A percentile compares a stretch with the other conserved stretches of the same genome.
Conservation (phyloP, 1,140 invertebrate genomes). For the Alviniconcha marisindica region DNA sequence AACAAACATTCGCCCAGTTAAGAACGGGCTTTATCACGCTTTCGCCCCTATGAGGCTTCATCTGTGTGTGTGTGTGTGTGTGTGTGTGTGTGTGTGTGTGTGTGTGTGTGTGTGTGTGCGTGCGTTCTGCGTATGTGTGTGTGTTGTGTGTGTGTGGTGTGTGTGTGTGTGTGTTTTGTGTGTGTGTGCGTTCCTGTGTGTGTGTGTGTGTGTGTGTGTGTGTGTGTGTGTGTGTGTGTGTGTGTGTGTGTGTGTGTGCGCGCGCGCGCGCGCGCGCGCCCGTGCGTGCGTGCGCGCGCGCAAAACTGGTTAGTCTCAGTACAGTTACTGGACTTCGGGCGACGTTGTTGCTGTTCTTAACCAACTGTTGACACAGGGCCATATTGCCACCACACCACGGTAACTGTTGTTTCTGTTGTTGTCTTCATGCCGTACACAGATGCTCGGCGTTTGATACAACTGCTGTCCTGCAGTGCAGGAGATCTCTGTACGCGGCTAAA, state of each 20-base stretch:
- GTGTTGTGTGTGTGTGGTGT: constrained; percentile 27
- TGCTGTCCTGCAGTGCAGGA: neutral
- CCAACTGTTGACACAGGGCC: neutral
- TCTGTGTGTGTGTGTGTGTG: constrained; percentile 19
- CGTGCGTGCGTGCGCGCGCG: constrained; percentile 9
- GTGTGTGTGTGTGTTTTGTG: constrained; percentile 1
- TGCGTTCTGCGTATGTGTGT: neutral
- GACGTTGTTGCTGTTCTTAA: too few relatives aligned
- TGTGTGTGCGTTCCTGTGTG: neutral
- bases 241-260: neutral
- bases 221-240: neutral
- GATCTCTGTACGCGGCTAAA: too few relatives aligned
- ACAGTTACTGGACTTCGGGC: too few relatives aligned
- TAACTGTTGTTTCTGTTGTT: neutral
- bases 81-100: constrained; percentile 25
- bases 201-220: too few relatives aligned
- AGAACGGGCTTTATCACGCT: neutral
- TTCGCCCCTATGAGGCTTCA: too few relatives aligned
- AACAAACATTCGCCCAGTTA: neutral
- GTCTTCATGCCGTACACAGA: neutral
- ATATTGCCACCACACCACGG: too few relatives aligned
- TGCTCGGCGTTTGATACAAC: neutral
- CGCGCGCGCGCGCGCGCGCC: neutral
- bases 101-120: constrained; percentile 25
- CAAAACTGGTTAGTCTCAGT: neutral